Conservation (phyloP, 2,888 invertebrate genomes). For the Diplazon laetatorius region DNA sequence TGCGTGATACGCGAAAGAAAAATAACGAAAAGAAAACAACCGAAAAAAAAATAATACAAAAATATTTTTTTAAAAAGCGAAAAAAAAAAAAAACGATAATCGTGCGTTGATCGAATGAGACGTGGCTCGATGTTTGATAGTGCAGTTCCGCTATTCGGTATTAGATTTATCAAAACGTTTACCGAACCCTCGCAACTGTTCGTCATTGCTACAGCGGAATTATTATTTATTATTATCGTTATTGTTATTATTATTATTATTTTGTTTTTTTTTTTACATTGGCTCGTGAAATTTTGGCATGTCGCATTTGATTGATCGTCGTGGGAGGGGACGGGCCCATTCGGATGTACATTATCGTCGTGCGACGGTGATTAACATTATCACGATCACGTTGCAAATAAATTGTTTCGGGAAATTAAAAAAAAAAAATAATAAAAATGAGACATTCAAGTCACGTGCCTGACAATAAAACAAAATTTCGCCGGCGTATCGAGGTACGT, state of each 20-base stretch:
- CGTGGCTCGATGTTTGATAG: conserved; percentile 1
- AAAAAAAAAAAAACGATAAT: neutral
- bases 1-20: neutral
- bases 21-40: too few relatives aligned
- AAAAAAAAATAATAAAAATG: conserved; percentile 29
- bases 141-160: conserved; percentile 13
- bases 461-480: conserved; percentile 6
- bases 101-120: conserved; percentile 11
- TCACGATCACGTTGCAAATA: conserved; percentile 15
- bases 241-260: too few relatives aligned
- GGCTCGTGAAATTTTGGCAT: conserved; percentile 7
- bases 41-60: too few relatives aligned
- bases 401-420: conserved; percentile 42
- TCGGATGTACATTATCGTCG: conserved; percentile 21
- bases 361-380: conserved; percentile 20
- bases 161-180: conserved; percentile 8
- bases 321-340: conserved; percentile 22
- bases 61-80: neutral
- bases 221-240: too few relatives aligned
- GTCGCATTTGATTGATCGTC: conserved; percentile 48
- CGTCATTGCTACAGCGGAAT: too few relatives aligned
- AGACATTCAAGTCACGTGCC: conserved; percentile 27
- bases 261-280: conserved; percentile 40
- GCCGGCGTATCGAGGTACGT: conserved; percentile 22
- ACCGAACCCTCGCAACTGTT: conserved; percentile 7